Conservation (phyloP, 2,113 vertebrate genomes). For the Boulengeromyrus knoepffleri region DNA sequence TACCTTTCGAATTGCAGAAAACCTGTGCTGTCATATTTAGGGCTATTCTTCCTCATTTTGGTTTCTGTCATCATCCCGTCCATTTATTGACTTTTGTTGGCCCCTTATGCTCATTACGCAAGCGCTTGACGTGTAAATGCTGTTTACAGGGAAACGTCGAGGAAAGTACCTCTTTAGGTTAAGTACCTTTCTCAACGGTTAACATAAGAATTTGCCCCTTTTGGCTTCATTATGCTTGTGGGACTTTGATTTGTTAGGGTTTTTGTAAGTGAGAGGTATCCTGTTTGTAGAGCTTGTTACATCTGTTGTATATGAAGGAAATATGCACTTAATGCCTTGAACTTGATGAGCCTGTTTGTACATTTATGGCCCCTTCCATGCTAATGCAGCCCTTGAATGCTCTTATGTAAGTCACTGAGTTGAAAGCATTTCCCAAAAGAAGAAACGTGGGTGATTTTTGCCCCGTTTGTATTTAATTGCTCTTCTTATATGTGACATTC, state of each 20-base stretch:
- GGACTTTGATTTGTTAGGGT: background rate
- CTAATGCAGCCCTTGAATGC: background rate
- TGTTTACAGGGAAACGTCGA: background rate
- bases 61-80: background rate
- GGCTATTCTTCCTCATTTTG: background rate
- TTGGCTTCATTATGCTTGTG: background rate
- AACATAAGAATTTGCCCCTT: background rate
- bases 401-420: background rate
- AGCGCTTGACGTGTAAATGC: background rate
- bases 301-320: background rate
- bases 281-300: background rate
- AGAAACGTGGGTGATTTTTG: background rate
- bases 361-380: background rate
- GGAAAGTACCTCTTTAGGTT: constrained; percentile 2
- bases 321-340: background rate
- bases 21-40: background rate
- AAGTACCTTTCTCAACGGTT: background rate
- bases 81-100: background rate
- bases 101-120: background rate
- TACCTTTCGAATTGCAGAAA: background rate
- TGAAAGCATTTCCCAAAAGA: background rate
- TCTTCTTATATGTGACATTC: background rate
- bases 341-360: background rate
- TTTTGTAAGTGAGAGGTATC: background rate
- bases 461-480: background rate